A percentile compares a stretch with the other conserved stretches of the same genome.
These are phyloP conservation scores for Mesopsocus fuscifrons DNA, from an alignment of 2,888 invertebrate species.

Conservation along the genomic window DNA sequence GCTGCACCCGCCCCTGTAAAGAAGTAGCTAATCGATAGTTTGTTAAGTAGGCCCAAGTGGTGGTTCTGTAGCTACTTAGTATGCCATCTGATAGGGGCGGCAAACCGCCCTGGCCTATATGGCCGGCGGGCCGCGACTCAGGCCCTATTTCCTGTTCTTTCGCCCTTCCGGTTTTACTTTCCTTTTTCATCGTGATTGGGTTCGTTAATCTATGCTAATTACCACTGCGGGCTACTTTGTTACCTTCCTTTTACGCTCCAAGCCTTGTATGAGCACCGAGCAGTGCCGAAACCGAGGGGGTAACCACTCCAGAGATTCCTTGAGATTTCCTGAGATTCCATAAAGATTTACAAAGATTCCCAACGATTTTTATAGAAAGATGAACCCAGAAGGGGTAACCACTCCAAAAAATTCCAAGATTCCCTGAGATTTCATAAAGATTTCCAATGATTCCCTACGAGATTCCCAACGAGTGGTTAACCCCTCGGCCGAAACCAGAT, in stretches of 20 bases:
- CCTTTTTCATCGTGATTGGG: conserved; percentile 8
- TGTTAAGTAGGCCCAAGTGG: not conserved
- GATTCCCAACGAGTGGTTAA: too few relatives aligned
- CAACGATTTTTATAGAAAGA: too few relatives aligned
- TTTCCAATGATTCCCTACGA: too few relatives aligned
- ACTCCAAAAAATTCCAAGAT: too few relatives aligned
- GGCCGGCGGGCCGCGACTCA: not conserved
- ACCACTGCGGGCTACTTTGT: conserved; percentile 5
- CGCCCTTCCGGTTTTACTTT: conserved; percentile 9
- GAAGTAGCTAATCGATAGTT: not conserved
- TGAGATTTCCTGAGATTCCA: too few relatives aligned
- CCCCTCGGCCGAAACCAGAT: too few relatives aligned
- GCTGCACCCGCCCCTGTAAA: not conserved
- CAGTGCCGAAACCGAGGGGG: too few relatives aligned
- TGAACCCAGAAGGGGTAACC: too few relatives aligned
- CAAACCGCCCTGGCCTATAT: conserved; percentile 1
- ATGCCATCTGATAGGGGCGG: conserved; percentile 6
- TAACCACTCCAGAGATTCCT: too few relatives aligned
- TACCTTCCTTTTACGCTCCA: not conserved
- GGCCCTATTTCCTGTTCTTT: conserved; percentile 3
- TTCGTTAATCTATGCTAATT: conserved; percentile 9
- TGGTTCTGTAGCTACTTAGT: not conserved
- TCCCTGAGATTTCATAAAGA: too few relatives aligned
- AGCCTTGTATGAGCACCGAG: too few relatives aligned
- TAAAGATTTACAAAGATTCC: too few relatives aligned